Conservation (phyloP, 2,797 vertebrate genomes). For the Zalophus californianus region DNA sequence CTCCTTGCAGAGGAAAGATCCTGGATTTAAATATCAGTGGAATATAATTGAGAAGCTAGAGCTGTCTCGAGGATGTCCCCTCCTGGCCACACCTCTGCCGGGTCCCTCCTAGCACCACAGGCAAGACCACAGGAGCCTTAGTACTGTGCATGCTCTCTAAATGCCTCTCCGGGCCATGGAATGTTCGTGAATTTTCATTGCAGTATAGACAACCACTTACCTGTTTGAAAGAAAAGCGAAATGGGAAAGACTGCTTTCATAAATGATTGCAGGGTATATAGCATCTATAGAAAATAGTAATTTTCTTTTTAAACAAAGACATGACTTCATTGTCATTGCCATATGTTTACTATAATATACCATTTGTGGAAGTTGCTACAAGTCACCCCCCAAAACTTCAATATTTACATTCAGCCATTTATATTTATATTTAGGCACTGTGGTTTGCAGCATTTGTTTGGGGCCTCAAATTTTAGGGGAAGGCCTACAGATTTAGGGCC, state of each 20-base stretch:
- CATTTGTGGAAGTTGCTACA: neutral
- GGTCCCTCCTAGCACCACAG: neutral
- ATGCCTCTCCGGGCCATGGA: neutral
- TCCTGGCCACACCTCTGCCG: neutral
- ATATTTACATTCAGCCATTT: neutral
- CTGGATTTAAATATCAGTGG: neutral
- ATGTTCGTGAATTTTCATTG: neutral
- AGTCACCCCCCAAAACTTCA: neutral
- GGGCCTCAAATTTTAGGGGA: neutral
- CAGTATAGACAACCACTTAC: neutral
- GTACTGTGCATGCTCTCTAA: no score
- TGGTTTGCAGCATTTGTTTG: neutral
- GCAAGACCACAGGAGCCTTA: neutral
- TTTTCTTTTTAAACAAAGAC: constrained; percentile 23
- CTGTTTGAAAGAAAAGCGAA: neutral
- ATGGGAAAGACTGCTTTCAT: neutral
- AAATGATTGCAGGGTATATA: neutral
- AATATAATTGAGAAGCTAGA: neutral
- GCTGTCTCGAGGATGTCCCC: neutral
- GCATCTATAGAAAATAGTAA: neutral
- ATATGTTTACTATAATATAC: neutral
- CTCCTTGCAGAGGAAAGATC: neutral
- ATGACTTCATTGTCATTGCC: neutral
- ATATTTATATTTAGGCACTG: neutral
- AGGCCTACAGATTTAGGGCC: neutral